Conservation (phyloP, 2,888 invertebrate genomes). For the Melieria crassipennis region DNA sequence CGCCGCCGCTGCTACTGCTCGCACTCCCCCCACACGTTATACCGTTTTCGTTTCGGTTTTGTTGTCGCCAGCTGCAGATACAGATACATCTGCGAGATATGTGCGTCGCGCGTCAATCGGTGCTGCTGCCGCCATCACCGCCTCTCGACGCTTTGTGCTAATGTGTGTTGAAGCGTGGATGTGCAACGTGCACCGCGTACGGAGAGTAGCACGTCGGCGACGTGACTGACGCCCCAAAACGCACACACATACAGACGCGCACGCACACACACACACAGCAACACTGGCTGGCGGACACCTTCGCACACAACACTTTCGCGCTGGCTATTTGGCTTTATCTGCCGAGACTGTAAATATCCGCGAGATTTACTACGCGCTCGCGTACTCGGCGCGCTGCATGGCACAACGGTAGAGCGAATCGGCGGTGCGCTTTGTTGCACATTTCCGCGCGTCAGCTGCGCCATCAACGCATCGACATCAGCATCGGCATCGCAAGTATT, state of each 20-base stretch:
- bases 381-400: constrained; percentile 13
- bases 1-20: too few relatives aligned
- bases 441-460: constrained; percentile 34
- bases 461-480: constrained; percentile 10
- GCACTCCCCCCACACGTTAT: too few relatives aligned
- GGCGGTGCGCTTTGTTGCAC: constrained; percentile 28
- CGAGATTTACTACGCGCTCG: constrained; percentile 59
- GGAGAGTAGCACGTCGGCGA: too few relatives aligned
- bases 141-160: too few relatives aligned
- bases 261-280: constrained; percentile 4
- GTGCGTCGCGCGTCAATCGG: too few relatives aligned
- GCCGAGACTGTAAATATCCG: constrained; percentile 61
- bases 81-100: constrained; percentile 44
- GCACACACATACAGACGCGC: neutral
- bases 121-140: too few relatives aligned
- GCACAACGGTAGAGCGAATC: constrained; percentile 16
- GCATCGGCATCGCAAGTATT: neutral
- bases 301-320: neutral
- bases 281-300: neutral
- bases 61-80: constrained; percentile 12
- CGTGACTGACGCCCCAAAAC: neutral
- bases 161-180: too few relatives aligned
- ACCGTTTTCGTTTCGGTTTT: neutral
- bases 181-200: too few relatives aligned
- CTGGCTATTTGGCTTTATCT: constrained; percentile 47